Conservation (phyloP, 2,113 vertebrate genomes). For the Lampris megalopsis region DNA sequence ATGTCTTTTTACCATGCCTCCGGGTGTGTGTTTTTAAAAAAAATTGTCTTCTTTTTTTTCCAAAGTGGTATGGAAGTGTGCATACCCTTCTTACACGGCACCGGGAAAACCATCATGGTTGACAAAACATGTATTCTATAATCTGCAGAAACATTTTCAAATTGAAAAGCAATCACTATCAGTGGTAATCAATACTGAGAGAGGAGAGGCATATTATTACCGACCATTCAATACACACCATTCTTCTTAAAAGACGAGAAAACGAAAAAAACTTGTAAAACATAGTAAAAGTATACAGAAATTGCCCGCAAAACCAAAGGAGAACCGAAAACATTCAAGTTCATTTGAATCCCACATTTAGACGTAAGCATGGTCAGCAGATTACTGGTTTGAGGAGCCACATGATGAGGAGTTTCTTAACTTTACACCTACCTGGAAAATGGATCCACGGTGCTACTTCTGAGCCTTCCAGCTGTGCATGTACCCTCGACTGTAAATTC, state of each 20-base stretch:
- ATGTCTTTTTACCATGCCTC: too few species aligned
- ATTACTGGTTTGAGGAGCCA: background rate
- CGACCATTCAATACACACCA: background rate
- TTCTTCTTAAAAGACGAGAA: background rate
- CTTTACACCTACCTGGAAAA: slow-evolving; percentile 63
- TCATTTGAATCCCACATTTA: background rate
- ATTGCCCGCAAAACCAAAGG: too few species aligned
- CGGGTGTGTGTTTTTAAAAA: too few species aligned
- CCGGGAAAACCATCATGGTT: too few species aligned
- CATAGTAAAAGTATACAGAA: too few species aligned
- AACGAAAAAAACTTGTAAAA: background rate
- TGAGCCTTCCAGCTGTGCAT: slow-evolving; percentile 2
- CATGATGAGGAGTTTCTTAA: background rate
- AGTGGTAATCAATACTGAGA: background rate
- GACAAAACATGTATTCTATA: too few species aligned
- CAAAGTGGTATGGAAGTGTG: too few species aligned
- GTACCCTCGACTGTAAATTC: slow-evolving; percentile 18
- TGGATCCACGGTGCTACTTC: slow-evolving; percentile 5
- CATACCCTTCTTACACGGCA: too few species aligned
- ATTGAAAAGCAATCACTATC: background rate
- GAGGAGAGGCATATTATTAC: background rate
- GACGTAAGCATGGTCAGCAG: background rate
- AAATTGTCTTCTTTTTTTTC: too few species aligned
- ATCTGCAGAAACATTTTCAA: background rate
- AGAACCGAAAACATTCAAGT: too few species aligned